These are phyloP conservation scores for Capra hircus DNA, from an alignment of 2,113 vertebrate species.

Conservation along the genomic window DNA sequence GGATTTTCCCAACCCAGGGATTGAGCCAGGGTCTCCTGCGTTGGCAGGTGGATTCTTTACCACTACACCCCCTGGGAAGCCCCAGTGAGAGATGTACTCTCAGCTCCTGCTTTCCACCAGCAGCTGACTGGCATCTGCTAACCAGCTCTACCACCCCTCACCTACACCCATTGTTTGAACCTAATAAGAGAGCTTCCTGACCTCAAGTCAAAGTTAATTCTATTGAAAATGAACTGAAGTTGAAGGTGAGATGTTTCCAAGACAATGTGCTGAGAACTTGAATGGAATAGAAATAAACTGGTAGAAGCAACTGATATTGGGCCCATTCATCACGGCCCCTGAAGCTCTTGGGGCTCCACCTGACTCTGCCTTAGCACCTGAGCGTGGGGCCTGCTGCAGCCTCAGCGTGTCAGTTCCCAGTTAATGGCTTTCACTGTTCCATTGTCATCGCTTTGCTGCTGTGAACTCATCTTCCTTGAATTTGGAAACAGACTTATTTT, in stretches of 20 bases:
- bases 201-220: background rate
- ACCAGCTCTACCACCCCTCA: background rate
- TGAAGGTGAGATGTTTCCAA: background rate
- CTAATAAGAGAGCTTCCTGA: background rate
- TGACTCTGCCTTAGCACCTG: background rate
- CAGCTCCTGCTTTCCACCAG: too few relatives aligned
- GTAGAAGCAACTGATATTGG: background rate
- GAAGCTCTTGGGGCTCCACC: fast-evolving
- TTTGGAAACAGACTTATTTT: background rate
- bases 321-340: background rate
- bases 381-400: fast-evolving
- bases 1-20: background rate
- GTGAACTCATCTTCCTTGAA: background rate
- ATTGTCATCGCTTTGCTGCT: background rate
- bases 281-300: background rate
- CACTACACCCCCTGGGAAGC: background rate
- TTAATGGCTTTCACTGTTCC: background rate
- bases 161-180: background rate
- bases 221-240: background rate
- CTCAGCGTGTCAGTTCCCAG: fast-evolving
- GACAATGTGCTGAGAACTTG: background rate
- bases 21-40: background rate
- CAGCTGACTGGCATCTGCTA: background rate
- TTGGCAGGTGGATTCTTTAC: background rate
- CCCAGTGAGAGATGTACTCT: background rate